A percentile compares a stretch with the other conserved stretches of the same genome.
Conservation (phyloP, 2,797 vertebrate species). For the Poecilia gillii region DNA sequence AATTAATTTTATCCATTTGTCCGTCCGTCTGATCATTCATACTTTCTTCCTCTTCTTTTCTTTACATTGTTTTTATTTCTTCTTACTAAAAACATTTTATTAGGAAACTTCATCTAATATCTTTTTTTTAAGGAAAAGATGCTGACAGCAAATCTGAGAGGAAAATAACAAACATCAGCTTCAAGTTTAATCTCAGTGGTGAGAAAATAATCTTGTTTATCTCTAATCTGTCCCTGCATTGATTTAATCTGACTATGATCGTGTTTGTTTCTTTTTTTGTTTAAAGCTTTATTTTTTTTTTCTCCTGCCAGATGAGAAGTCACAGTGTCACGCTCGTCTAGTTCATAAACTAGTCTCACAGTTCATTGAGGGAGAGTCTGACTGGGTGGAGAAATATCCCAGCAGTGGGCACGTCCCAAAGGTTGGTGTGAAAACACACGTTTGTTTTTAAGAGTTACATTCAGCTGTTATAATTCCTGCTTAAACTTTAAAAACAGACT, state of each 20-base stretch:
- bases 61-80: background rate
- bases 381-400: constrained; percentile 74
- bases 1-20: background rate
- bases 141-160: constrained; percentile 37
- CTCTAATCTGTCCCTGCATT: background rate
- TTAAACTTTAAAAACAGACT: background rate
- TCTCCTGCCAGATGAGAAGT: constrained; percentile 62
- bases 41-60: background rate
- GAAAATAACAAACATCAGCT: constrained; percentile 66
- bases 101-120: background rate
- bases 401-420: constrained; percentile 66
- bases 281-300: background rate
- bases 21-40: background rate
- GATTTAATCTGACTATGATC: background rate
- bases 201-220: constrained; percentile 31
- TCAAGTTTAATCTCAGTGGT: constrained; percentile 76
- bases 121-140: constrained; percentile 40
- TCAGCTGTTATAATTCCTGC: background rate
- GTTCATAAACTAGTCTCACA: constrained; percentile 76
- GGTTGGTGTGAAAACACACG: constrained; percentile 50
- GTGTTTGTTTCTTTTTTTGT: background rate
- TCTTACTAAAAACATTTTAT: background rate
- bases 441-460: background rate
- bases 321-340: constrained; percentile 63
- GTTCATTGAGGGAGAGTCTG: constrained; percentile 48